phyloP scores from a whole-genome alignment of 2,888 invertebrate species.

The Cryptophagus acutangulus region DNA sequence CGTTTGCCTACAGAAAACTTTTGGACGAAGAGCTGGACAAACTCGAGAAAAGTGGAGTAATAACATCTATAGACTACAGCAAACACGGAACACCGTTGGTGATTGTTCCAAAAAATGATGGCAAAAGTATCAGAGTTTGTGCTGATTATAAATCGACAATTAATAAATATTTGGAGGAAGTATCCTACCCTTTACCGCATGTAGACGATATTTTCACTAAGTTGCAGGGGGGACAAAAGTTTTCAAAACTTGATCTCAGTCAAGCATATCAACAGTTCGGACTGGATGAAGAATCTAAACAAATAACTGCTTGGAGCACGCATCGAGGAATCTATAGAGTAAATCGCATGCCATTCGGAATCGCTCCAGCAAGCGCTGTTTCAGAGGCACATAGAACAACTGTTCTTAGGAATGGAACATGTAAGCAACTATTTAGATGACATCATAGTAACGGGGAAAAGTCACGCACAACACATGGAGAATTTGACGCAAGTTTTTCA shows the following conservation, averaged over 20 bases:
- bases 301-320: neutral
- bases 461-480: constrained; percentile 18
- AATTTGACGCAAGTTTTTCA: constrained; percentile 23
- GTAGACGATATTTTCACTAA: neutral
- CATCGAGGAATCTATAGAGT: neutral
- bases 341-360: constrained; percentile 3
- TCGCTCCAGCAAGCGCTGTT: constrained; percentile 3
- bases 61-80: constrained; percentile 6
- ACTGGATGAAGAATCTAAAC: neutral
- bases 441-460: constrained; percentile 27
- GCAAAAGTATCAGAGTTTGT: constrained; percentile 8
- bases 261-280: constrained; percentile 4
- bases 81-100: constrained; percentile 8
- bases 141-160: constrained; percentile 7
- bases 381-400: constrained; percentile 5
- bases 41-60: constrained; percentile 3
- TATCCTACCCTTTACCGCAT: neutral
- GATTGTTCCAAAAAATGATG: constrained; percentile 9
- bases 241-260: constrained; percentile 1
- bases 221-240: constrained; percentile 3
- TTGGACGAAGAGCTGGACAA: constrained; percentile 8
- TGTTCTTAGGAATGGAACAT: constrained; percentile 17
- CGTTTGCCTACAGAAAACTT: constrained; percentile 4
- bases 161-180: neutral
- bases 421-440: constrained; percentile 33